Percentiles rank a stretch among this genome's conserved stretches.
phyloP scores from a whole-genome alignment of 2,888 invertebrate species.

The Eremobia ochroleuca region DNA sequence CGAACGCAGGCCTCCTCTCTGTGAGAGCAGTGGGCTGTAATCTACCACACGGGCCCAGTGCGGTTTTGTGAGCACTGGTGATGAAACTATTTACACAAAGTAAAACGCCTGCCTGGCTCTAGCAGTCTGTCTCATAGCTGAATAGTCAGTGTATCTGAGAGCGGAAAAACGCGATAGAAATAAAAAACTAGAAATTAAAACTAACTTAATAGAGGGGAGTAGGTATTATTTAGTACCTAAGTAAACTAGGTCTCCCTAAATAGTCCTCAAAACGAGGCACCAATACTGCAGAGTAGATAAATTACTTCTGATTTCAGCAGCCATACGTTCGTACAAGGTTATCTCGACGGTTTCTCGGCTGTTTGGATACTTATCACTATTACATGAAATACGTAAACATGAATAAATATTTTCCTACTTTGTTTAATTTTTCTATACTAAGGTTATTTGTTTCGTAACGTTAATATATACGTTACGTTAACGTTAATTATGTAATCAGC shows the following conservation, averaged over 20 bases:
- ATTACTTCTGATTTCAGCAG: conserved; percentile 56
- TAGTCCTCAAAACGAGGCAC: conserved; percentile 24
- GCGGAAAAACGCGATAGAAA: neutral
- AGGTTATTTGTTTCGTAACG: conserved; percentile 49
- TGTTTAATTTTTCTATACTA: conserved; percentile 57
- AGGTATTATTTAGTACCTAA: neutral
- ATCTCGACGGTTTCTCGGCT: conserved; percentile 59
- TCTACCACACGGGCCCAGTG: no score
- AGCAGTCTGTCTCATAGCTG: no score
- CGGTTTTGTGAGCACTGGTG: no score
- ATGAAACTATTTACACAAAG: no score
- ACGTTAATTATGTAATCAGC: conserved; percentile 49
- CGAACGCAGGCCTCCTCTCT: neutral
- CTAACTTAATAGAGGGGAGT: neutral
- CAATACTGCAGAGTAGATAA: conserved; percentile 31
- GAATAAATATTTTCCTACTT: conserved; percentile 62
- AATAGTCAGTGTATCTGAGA: neutral
- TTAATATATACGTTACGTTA: conserved; percentile 56
- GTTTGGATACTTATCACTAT: conserved; percentile 64
- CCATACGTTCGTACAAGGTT: conserved; percentile 60
- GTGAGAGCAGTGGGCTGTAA: no score
- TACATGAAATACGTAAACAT: conserved; percentile 65
- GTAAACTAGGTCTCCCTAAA: neutral
- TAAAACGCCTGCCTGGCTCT: no score
- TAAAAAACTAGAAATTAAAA: neutral